Evolutionary conservation across 1,140 invertebrate species (phyloP), one percentile per base, ranked within the genome.

Genomic region (Hermatobates lingyangjiaoensis): DNA sequence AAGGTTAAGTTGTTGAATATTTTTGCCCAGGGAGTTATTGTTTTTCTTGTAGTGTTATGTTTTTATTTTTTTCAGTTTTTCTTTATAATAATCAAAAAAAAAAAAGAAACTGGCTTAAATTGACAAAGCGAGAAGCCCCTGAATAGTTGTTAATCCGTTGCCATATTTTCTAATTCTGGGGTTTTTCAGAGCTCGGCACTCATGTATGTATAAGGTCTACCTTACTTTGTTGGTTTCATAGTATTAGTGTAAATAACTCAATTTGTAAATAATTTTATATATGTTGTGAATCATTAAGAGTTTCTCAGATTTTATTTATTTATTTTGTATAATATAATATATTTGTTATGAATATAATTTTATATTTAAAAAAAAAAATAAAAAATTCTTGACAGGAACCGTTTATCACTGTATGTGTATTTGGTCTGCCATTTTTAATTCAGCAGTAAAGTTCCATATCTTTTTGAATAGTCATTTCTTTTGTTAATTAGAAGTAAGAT

Each of bases 261-360:
- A 34, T 18, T 34, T 34, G 30, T 34, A 34, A 34, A 34, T 34
- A 34, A 34, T 34, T 34, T 34, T 12, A 12, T 12, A 12, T 10
- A 34, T 34, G 10, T 18, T 12, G 10, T 12, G 18, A 34, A 12
- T 34, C 30, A n/a, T 42, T 46, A 18, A 46, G 26, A 46, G 26
- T 25, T 24, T 25, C 26, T 46, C 23, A 24, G 26, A 46, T 25
- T 25, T 27, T 46, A 46, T 46, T 46, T 46, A 46, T 46, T 46
- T 46, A 46, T 46, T 46, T 46, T 46, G 45, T 46, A 46, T 12
- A 46, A 46, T 25, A 24, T 46, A 46, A 24, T 25, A 46, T 46
- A 46, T 46, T 46, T 46, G 45, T 46, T 46, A 46, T 25, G 30
- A 34, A 12, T 12, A 10, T 18, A 34, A 12, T 12, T 34, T 34